phyloP scores from a whole-genome alignment of 2,113 vertebrate species.

The Alces alces region DNA sequence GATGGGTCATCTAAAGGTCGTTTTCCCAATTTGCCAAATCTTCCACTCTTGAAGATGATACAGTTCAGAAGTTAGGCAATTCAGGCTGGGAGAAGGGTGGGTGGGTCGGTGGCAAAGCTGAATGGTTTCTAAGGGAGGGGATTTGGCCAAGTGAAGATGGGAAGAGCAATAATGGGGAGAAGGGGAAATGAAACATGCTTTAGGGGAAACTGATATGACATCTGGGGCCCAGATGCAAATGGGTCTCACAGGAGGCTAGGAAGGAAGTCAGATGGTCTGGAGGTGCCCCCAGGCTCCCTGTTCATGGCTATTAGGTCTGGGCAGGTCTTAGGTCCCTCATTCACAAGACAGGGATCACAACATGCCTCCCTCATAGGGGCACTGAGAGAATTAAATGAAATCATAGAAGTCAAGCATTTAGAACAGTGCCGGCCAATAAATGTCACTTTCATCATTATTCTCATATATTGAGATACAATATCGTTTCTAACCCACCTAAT shows the following conservation, averaged over 20 bases:
- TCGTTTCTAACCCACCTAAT: neutral
- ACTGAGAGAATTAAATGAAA: neutral
- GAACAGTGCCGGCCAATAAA: neutral
- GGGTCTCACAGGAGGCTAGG: neutral
- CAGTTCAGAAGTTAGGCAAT: neutral
- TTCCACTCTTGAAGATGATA: neutral
- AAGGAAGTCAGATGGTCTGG: neutral
- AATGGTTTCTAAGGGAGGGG: neutral
- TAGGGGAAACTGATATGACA: neutral
- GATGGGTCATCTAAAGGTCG: neutral
- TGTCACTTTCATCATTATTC: neutral
- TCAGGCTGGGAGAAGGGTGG: neutral
- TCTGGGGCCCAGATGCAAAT: neutral
- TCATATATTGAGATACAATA: neutral
- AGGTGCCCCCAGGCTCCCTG: neutral
- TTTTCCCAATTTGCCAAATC: conserved; percentile 25
- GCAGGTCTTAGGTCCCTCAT: neutral
- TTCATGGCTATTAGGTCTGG: neutral
- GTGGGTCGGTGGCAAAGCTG: neutral
- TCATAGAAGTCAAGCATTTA: neutral
- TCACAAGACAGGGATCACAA: neutral
- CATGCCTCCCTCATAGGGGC: neutral
- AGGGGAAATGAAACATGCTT: neutral
- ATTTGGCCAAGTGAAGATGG: neutral
- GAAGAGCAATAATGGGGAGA: neutral